Conservation (phyloP, 2,113 vertebrate genomes). For the Pycnonotus jocosus region DNA sequence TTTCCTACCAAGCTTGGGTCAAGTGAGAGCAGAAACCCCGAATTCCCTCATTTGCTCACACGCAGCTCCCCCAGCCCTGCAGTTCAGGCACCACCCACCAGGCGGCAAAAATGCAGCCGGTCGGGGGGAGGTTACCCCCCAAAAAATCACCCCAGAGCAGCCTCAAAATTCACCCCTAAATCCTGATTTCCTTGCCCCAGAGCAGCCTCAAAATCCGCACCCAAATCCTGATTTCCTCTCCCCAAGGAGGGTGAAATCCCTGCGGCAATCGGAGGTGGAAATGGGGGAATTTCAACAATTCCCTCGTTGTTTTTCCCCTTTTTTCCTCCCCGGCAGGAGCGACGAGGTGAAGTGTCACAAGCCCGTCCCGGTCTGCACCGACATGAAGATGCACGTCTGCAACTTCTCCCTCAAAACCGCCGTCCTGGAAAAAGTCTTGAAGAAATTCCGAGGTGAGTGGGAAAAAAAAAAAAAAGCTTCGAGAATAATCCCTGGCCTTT, state of each 20-base stretch:
- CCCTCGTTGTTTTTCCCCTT: accelerated
- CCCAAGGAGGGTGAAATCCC: neutral
- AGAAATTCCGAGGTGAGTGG: conserved; percentile 47
- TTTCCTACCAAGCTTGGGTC: neutral
- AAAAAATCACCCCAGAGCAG: no score
- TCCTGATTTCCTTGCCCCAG: no score
- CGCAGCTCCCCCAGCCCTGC: neutral
- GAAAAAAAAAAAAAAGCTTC: neutral
- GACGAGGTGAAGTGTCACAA: neutral
- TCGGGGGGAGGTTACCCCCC: no score
- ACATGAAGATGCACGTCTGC: conserved; percentile 30
- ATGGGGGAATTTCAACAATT: accelerated
- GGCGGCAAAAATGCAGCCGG: neutral
- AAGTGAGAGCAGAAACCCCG: neutral
- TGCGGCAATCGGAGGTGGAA: accelerated
- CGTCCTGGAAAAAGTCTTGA: neutral
- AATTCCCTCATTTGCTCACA: neutral
- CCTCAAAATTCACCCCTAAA: no score
- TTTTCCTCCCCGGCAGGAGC: neutral
- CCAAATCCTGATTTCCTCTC: neutral
- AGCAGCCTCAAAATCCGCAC: accelerated
- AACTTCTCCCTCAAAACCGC: conserved; percentile 44
- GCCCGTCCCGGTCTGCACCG: neutral
- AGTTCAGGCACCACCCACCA: accelerated
- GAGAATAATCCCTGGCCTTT: neutral